phyloP scores from a whole-genome alignment of 2,113 vertebrate genomes.

The Carassius gibelio region DNA sequence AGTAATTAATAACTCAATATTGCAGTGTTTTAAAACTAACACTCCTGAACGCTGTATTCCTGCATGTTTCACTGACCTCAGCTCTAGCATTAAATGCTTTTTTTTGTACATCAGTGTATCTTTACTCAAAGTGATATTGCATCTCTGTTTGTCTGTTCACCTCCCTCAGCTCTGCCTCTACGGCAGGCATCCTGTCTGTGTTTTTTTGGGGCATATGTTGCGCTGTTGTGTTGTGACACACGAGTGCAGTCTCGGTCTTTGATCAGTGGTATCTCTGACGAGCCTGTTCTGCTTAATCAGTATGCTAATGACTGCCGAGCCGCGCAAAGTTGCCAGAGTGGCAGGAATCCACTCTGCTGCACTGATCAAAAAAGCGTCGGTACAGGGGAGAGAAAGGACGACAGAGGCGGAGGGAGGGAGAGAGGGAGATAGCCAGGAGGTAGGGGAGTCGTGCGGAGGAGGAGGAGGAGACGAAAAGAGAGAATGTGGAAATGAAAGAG shows the following conservation, averaged over 20 bases:
- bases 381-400: slow-evolving; percentile 39
- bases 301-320: slow-evolving; percentile 54
- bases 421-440: slow-evolving; percentile 42
- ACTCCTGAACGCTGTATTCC: background rate
- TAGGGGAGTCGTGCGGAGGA: slow-evolving; percentile 33
- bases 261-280: slow-evolving; percentile 55
- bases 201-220: slow-evolving; percentile 41
- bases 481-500: slow-evolving; percentile 52
- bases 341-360: slow-evolving; percentile 49
- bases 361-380: slow-evolving; percentile 57
- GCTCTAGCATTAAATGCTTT: background rate
- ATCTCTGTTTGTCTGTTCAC: background rate
- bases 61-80: background rate
- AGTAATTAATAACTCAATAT: background rate
- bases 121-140: slow-evolving; percentile 8
- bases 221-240: slow-evolving; percentile 44
- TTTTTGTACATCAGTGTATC: background rate
- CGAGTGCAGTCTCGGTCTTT: slow-evolving; percentile 42
- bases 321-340: slow-evolving; percentile 48
- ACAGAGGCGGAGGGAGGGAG: slow-evolving; percentile 3
- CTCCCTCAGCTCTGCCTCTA: slow-evolving; percentile 22
- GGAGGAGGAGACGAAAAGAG: slow-evolving; percentile 45
- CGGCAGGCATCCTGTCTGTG: slow-evolving; percentile 35
- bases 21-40: background rate
- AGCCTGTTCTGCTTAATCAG: slow-evolving; percentile 53